phyloP scores from a whole-genome alignment of 1,140 invertebrate species.

The Drosophila arizonae region DNA sequence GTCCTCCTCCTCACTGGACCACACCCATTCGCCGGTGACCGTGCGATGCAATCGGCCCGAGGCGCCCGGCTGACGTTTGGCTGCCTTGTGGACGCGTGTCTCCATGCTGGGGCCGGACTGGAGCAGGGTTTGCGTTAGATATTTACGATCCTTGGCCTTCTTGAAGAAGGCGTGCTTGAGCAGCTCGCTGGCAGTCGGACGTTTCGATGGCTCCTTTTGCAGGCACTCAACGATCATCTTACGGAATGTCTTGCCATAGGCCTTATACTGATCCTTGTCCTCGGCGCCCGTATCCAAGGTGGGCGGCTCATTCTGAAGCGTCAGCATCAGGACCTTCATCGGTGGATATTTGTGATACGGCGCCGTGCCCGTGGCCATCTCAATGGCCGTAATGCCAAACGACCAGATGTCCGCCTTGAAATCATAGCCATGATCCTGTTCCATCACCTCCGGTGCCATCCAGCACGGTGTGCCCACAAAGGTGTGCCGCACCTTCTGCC shows the following conservation, averaged over 20 bases:
- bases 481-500: slow-evolving; percentile 97
- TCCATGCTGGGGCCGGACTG: slow-evolving; percentile 93
- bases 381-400: slow-evolving; percentile 99
- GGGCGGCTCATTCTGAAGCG: slow-evolving; percentile 98
- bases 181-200: slow-evolving; percentile 98
- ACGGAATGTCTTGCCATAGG: slow-evolving; percentile 98
- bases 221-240: slow-evolving; percentile 97
- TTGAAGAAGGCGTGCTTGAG: slow-evolving; percentile 99
- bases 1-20: slow-evolving; percentile 92
- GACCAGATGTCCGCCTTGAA: slow-evolving; percentile 99
- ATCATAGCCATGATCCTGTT: slow-evolving; percentile 99
- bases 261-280: slow-evolving; percentile 98
- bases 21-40: slow-evolving; percentile 98
- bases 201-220: slow-evolving; percentile 96
- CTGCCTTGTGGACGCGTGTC: slow-evolving; percentile 94
- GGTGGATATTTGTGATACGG: slow-evolving; percentile 99
- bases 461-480: slow-evolving; percentile 99
- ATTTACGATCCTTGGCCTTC: slow-evolving; percentile 98
- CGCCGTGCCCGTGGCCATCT: slow-evolving; percentile 98
- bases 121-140: slow-evolving; percentile 95
- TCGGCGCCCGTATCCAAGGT: slow-evolving; percentile 96
- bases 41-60: slow-evolving; percentile 96
- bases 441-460: slow-evolving; percentile 99
- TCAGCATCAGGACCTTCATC: slow-evolving; percentile 99
- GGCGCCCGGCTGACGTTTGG: slow-evolving; percentile 93